Base-by-base conservation (phyloP, 2,888 invertebrate genomes). In the Acanthacorydalis orientalis region DNA sequence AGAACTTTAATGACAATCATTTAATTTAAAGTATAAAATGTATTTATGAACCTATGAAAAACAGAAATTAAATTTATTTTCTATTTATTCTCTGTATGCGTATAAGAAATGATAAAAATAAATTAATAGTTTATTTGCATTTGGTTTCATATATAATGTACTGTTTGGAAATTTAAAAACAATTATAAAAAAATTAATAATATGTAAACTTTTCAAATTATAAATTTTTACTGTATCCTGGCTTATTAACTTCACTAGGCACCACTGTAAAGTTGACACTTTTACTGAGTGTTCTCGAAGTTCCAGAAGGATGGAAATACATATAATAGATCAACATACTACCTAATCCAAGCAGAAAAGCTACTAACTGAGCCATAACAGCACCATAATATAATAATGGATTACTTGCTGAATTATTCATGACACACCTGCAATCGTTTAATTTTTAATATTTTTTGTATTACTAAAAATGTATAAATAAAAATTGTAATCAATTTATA, bases 291-390 rank as follows among this genome's bases (percentile, higher is more conserved):
- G 48, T 23, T 43, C 46, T 35, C 11, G 46, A 31, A 34, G 44
- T 31, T 33, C 51, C 43, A 57, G 67, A 63, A 9, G 69, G 69
- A 55, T 69, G 69, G 51, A 65, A 68, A 53, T 60, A 64, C 47
- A 61, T 62, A 55, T 69, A 68, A 54, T 69, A 69, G 46, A 67
- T 56, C 4, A 66, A 55, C 52, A 69, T 60, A 55, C 68, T 67
- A 37, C 58, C 53, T 47, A 68, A 60, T 3, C 62, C 64, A 32
- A 68, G 55, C 14, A 63, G 52, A 53, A 68, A 68, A 4, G 67
- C 57, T 7, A 60, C 47, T 14, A 68, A 59, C 61, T 65, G 61
- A 11, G 63, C 61, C 11, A 61, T 59, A 4, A 64, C 64, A 9
- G 67, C 64, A 6, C 67, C 68, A 51, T 68, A 68, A 51, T 66